Evolutionary conservation across 2,888 invertebrate genomes (phyloP).

Genomic region (Tipula confusa): DNA sequence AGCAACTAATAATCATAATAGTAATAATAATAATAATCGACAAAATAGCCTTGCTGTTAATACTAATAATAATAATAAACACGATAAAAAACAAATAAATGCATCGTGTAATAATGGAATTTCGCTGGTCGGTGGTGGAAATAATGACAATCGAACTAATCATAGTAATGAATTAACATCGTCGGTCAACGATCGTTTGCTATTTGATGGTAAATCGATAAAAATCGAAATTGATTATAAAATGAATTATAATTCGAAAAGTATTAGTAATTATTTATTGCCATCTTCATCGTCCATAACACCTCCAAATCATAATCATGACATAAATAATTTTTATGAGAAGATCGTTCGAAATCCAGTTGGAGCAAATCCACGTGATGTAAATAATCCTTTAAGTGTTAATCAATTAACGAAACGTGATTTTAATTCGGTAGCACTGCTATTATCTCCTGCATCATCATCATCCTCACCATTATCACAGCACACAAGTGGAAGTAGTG

Average conservation of each 20-base stretch:
- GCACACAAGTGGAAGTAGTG: background rate
- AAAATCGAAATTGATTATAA: background rate
- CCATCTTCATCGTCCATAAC: slow-evolving; percentile 35
- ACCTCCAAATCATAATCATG: slow-evolving; percentile 27
- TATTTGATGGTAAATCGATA: background rate
- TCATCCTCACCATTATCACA: slow-evolving; percentile 35
- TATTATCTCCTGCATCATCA: slow-evolving; percentile 27
- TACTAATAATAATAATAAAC: slow-evolving; percentile 33
- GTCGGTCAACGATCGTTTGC: background rate
- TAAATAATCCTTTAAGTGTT: slow-evolving; percentile 87
- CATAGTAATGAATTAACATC: background rate
- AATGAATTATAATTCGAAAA: slow-evolving; percentile 37
- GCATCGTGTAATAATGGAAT: slow-evolving; percentile 32
- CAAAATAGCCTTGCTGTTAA: slow-evolving; percentile 26
- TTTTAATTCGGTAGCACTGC: slow-evolving; percentile 35
- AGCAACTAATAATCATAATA: background rate
- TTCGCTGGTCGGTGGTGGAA: slow-evolving; percentile 31
- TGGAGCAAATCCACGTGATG: slow-evolving; percentile 86
- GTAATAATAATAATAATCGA: background rate
- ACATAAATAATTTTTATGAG: slow-evolving; percentile 40
- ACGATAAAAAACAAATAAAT: slow-evolving; percentile 32
- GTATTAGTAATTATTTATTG: slow-evolving; percentile 39
- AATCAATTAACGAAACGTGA: slow-evolving; percentile 76
- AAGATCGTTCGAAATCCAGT: slow-evolving; percentile 65
- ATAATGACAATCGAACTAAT: slow-evolving; percentile 32